Evolutionary conservation across 2,888 invertebrate species (phyloP).

Genomic region (Zhengitettix transpicula): DNA sequence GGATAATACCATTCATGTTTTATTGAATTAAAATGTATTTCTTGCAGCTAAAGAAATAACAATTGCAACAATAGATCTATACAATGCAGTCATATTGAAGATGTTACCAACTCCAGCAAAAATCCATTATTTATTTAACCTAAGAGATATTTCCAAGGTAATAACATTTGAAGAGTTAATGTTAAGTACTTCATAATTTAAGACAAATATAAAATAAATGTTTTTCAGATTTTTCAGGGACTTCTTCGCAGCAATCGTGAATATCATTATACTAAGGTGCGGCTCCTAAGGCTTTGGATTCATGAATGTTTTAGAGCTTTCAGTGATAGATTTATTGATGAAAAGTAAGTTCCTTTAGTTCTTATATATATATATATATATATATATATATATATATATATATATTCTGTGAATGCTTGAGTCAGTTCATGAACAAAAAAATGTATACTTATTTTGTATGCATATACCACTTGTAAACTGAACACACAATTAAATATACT

Average conservation of each 20-base stretch:
- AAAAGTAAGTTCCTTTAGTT: conserved; percentile 32
- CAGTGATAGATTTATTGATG: conserved; percentile 64
- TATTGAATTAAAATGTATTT: conserved; percentile 18
- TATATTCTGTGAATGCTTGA: no score
- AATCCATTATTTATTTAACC: conserved; percentile 78
- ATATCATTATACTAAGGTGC: conserved; percentile 51
- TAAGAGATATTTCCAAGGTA: conserved; percentile 75
- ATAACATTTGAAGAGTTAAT: not conserved
- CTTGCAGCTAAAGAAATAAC: conserved; percentile 45
- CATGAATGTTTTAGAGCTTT: conserved; percentile 78
- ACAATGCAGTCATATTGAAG: conserved; percentile 49
- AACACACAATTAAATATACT: no score
- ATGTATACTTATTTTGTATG: no score
- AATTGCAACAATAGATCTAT: conserved; percentile 58
- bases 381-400: no score
- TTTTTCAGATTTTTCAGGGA: conserved; percentile 45
- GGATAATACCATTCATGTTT: not conserved
- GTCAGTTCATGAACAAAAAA: no score
- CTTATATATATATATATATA: no score
- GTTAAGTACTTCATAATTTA: not conserved
- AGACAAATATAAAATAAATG: not conserved
- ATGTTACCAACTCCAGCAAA: conserved; percentile 78
- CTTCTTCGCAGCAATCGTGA: conserved; percentile 59
- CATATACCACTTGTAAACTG: no score
- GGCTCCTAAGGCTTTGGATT: conserved; percentile 66